A percentile compares a stretch with the other conserved stretches of the same genome.
phyloP scores from a whole-genome alignment of 2,113 vertebrate genomes.

The Sminthopsis crassicaudata region DNA sequence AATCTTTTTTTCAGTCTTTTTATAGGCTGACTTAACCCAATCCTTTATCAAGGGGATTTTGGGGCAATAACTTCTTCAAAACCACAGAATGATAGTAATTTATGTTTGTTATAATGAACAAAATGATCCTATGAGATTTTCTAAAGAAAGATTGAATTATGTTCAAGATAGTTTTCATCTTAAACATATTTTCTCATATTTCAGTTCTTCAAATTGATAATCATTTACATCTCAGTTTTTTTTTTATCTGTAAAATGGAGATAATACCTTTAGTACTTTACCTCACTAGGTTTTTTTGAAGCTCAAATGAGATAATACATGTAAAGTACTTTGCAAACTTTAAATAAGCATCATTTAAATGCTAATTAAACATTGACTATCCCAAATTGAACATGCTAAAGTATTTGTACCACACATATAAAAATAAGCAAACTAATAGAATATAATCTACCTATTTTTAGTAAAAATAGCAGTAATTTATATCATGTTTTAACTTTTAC shows the following conservation, averaged over 20 bases:
- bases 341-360: neutral
- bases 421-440: neutral
- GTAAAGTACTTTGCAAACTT: neutral
- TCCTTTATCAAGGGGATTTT: slow-evolving; percentile 3
- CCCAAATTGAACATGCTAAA: neutral
- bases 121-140: slow-evolving; percentile 3
- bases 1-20: neutral
- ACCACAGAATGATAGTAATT: neutral
- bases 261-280: neutral
- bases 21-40: neutral
- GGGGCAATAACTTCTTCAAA: slow-evolving; percentile 28
- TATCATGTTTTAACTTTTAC: neutral
- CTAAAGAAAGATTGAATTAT: slow-evolving; percentile 24
- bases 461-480: neutral
- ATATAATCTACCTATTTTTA: neutral
- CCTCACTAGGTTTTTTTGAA: neutral
- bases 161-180: slow-evolving; percentile 15
- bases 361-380: neutral
- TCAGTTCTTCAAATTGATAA: slow-evolving; percentile 29
- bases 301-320: neutral
- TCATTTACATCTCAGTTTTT: neutral
- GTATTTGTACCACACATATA: neutral
- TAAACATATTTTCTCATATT: neutral
- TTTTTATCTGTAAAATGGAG: neutral
- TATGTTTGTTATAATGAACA: neutral